Conservation (phyloP, 2,113 vertebrate genomes). For the Lota lota region DNA sequence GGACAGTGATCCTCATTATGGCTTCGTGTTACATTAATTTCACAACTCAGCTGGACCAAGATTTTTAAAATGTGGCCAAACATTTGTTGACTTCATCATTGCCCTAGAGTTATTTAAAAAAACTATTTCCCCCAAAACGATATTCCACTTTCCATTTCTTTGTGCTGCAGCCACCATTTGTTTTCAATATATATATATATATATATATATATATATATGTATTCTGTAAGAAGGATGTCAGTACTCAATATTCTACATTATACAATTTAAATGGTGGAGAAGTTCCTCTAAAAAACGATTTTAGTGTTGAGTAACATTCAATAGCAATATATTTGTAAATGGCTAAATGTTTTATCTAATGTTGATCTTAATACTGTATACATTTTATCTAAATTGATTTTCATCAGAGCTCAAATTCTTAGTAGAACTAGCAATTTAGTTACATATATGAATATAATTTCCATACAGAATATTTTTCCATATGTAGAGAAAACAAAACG, state of each 20-base stretch:
- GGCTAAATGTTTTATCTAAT: slow-evolving; percentile 76
- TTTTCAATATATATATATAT: slow-evolving; percentile 1
- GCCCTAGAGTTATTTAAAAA: no score
- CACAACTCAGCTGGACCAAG: slow-evolving; percentile 48
- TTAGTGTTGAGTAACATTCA: slow-evolving; percentile 72
- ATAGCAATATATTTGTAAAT: slow-evolving; percentile 84
- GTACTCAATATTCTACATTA: slow-evolving; percentile 72
- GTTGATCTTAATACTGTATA: slow-evolving; percentile 73
- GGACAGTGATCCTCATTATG: slow-evolving; percentile 74
- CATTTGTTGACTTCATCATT: background rate
- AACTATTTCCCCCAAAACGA: slow-evolving; percentile 35
- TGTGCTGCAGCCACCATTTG: no score
- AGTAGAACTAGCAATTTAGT: slow-evolving; percentile 59
- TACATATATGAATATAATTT: slow-evolving; percentile 54
- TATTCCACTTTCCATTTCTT: slow-evolving; percentile 7
- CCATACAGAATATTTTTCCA: slow-evolving; percentile 51
- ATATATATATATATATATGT: slow-evolving; percentile 1
- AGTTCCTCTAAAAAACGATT: slow-evolving; percentile 62
- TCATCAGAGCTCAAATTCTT: slow-evolving; percentile 57
- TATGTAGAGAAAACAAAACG: slow-evolving; percentile 46
- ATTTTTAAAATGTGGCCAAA: slow-evolving; percentile 36
- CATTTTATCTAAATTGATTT: slow-evolving; percentile 70
- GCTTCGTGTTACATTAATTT: slow-evolving; percentile 50
- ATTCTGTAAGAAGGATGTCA: slow-evolving; percentile 76
- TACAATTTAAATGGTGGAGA: slow-evolving; percentile 63